Evolutionary conservation across 2,888 invertebrate genomes (phyloP).

Genomic region (Drosophila rubida): DNA sequence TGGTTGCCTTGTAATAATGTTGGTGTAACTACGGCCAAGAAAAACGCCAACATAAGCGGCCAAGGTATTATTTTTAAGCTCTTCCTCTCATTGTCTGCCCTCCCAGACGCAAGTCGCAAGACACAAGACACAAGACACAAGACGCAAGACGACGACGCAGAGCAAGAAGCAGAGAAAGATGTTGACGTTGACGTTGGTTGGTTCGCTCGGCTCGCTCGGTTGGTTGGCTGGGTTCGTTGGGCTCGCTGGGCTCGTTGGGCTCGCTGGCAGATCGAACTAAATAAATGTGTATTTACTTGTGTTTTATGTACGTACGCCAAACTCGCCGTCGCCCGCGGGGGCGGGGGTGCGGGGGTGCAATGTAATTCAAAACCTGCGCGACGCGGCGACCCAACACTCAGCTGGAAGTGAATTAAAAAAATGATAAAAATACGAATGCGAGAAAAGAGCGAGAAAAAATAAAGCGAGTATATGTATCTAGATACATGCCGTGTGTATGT

Average conservation of each 20-base stretch:
- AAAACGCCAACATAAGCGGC: conserved; percentile 75
- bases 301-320: conserved; percentile 21
- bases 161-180: conserved; percentile 21
- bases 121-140: conserved; percentile 4
- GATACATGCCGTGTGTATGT: conserved; percentile 11
- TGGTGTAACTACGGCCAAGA: conserved; percentile 55
- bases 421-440: conserved; percentile 25
- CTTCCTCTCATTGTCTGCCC: conserved; percentile 76
- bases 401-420: conserved; percentile 62
- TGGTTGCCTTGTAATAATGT: conserved; percentile 30
- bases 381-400: conserved; percentile 32
- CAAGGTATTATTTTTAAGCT: conserved; percentile 80
- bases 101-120: conserved; percentile 41
- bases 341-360: conserved; percentile 54
- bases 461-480: conserved; percentile 5
- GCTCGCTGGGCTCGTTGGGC: conserved; percentile 4
- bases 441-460: conserved; percentile 18
- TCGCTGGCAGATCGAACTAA: conserved; percentile 68
- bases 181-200: conserved; percentile 44
- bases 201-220: conserved; percentile 20
- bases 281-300: conserved; percentile 74
- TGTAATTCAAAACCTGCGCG: conserved; percentile 69
- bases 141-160: not conserved
- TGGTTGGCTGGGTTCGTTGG: conserved; percentile 22
- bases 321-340: conserved; percentile 19